These are phyloP conservation scores for Oscheius onirici DNA, from an alignment of 2,888 invertebrate species.

Conservation along the genomic window DNA sequence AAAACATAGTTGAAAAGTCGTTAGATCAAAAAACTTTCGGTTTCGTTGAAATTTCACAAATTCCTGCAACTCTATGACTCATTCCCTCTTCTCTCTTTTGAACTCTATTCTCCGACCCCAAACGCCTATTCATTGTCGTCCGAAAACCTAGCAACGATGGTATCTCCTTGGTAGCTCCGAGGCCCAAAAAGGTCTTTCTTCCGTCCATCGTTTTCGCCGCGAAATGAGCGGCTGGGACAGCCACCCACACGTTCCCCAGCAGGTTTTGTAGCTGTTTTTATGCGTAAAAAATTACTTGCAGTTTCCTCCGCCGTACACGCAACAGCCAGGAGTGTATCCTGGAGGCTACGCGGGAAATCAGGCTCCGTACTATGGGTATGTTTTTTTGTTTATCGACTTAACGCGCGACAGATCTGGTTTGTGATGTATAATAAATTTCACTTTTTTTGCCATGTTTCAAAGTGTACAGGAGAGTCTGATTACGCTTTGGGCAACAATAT, in stretches of 20 bases:
- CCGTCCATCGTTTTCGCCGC: neutral
- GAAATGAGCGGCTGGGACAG: neutral
- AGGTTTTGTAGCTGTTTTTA: neutral
- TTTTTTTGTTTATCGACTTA: neutral
- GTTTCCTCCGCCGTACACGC: neutral
- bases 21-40: too few species aligned
- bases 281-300: neutral
- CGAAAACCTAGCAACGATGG: too few species aligned
- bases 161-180: neutral
- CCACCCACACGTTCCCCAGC: constrained; percentile 3
- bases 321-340: neutral
- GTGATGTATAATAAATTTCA: neutral
- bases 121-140: too few species aligned
- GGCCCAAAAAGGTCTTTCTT: neutral
- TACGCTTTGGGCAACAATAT: too few species aligned
- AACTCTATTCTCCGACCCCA: too few species aligned
- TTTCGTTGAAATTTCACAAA: too few species aligned
- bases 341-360: too few species aligned
- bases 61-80: too few species aligned
- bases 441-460: too few species aligned
- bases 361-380: neutral
- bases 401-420: neutral
- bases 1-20: too few species aligned
- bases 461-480: too few species aligned
- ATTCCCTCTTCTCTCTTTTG: too few species aligned